phyloP scores from a whole-genome alignment of 2,888 invertebrate species.

The Tromatobia lineatoria region DNA sequence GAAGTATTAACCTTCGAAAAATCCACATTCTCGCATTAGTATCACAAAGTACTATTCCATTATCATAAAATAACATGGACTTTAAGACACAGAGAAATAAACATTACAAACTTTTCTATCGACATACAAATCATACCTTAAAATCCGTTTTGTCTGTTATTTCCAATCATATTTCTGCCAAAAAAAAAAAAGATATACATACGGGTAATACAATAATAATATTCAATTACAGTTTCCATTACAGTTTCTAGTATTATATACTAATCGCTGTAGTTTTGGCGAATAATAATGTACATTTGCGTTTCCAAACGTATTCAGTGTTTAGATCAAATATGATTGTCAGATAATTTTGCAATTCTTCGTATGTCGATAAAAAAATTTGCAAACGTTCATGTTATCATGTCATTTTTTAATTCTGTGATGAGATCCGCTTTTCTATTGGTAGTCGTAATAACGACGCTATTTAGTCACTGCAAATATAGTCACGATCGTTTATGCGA shows the following conservation, averaged over 20 bases:
- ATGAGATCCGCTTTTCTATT: not conserved
- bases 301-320: not conserved
- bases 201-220: constrained; percentile 9
- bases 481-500: too few relatives aligned
- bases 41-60: not conserved
- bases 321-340: not conserved
- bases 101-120: constrained; percentile 18
- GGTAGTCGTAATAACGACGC: not conserved
- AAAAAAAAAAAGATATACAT: not conserved
- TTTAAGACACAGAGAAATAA: not conserved
- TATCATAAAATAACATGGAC: not conserved
- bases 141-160: not conserved
- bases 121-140: not conserved
- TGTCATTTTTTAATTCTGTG: not conserved
- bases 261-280: not conserved
- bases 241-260: not conserved
- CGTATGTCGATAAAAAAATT: constrained; percentile 1
- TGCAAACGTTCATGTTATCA: not conserved
- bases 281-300: not conserved
- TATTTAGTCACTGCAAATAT: too few relatives aligned
- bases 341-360: not conserved
- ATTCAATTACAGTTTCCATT: not conserved
- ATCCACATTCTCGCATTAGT: too few relatives aligned
- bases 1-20: too few relatives aligned
- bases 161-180: not conserved